Base-by-base conservation (phyloP, 2,888 invertebrate genomes). In the Pyrrhia umbra region DNA sequence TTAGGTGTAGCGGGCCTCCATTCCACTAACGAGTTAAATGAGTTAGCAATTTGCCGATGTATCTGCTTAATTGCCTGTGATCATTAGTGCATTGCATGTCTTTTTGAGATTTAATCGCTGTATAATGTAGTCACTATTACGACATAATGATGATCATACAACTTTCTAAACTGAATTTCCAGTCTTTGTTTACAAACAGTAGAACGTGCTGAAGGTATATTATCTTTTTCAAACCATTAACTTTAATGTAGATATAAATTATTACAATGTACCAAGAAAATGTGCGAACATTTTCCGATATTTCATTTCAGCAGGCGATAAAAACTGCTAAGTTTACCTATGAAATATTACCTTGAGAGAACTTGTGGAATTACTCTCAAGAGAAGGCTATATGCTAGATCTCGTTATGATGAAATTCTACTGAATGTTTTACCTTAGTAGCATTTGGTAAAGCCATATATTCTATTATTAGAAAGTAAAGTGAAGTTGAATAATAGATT, bases 1-100 rank as follows among this genome's bases (percentile, higher is more conserved):
- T 64, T 63, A 46, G 68, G 67, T 70, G 65, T 65, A 61, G 59
- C 49, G 25, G 51, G 54, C 61, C 51, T 54, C 65, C 57, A 69
- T 63, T 61, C 43, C 40, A 62, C 61, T 75, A 77, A 80, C 69
- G 66, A 77, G 73, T 75, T 65, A 71, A 76, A 75, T 75, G 62
- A 73, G 64, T 78, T 60, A 57, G 65, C 72, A 74, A 65, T 81
- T 76, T 73, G 50, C 57, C 42, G 58, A 64, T 66, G 69, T 74
- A 70, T 66, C 77, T 57, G 61, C 46, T 56, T 71, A 73, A 77
- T 77, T 74, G 67, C 59, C 63, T 59, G 57, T 45, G 50, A 63
- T 66, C 55, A 62, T 59, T 69, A 56, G 51, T 50, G 61, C 64
- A 69, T 68, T 16, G 65, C 65, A 65, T 67, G 68, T 30, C 40